Conservation (phyloP, 2,797 vertebrate species). For the Ctenosaura bakeri region DNA sequence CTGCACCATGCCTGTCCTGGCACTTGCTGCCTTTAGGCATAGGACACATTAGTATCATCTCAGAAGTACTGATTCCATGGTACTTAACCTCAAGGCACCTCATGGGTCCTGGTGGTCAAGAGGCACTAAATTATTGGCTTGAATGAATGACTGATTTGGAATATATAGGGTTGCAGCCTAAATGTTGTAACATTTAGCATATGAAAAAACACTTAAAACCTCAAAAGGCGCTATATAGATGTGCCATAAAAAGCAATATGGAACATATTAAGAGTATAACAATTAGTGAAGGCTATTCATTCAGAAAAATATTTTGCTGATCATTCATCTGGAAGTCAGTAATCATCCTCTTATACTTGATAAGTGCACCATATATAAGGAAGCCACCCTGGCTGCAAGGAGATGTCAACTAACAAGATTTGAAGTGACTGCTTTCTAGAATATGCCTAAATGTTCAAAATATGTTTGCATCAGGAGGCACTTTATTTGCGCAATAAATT, state of each 20-base stretch:
- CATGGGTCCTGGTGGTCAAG: too few relatives aligned
- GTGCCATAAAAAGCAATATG: not conserved
- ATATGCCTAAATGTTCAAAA: not conserved
- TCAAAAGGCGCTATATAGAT: not conserved
- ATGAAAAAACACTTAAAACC: not conserved
- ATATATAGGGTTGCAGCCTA: too few relatives aligned
- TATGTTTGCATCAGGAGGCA: constrained; percentile 26
- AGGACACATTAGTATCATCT: too few relatives aligned
- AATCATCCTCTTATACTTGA: not conserved
- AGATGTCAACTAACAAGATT: not conserved
- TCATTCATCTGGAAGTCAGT: not conserved
- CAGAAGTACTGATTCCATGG: too few relatives aligned
- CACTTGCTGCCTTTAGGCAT: too few relatives aligned
- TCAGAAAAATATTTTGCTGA: constrained; percentile 18
- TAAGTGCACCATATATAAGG: not conserved
- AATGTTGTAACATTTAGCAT: not conserved
- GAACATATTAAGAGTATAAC: not conserved
- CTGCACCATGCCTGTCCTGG: too few relatives aligned
- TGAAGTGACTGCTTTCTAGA: constrained; percentile 19
- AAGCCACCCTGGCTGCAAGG: too few relatives aligned
- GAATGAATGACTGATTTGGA: too few relatives aligned
- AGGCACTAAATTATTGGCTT: too few relatives aligned
- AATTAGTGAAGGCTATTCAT: not conserved
- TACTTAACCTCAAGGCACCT: too few relatives aligned
- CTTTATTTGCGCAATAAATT: constrained; percentile 42